Percentiles rank a stretch among this genome's conserved stretches.
phyloP scores from a whole-genome alignment of 2,797 vertebrate species.

The Hoplostethus atlanticus region DNA sequence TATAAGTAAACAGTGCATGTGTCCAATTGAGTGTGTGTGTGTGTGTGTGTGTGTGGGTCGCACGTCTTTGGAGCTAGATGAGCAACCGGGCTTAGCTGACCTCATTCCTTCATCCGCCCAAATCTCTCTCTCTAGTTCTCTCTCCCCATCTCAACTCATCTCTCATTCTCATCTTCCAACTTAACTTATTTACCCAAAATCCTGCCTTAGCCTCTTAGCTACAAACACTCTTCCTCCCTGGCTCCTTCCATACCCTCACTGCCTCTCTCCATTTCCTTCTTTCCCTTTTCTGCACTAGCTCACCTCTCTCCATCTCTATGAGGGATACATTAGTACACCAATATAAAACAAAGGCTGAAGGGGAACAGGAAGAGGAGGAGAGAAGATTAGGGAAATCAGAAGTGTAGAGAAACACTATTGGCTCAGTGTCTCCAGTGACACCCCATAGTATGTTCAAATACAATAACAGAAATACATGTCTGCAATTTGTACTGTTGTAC shows the following conservation, averaged over 20 bases:
- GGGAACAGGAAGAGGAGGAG: background rate
- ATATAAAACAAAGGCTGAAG: background rate
- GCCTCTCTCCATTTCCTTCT: background rate
- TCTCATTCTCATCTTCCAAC: conserved; percentile 59
- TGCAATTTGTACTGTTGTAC: too few species aligned
- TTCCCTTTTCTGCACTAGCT: background rate
- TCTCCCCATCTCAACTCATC: conserved; percentile 48
- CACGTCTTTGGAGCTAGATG: conserved; percentile 48
- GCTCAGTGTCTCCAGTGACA: background rate
- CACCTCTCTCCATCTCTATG: background rate
- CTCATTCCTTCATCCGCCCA: conserved; percentile 69
- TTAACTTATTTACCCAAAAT: conserved; percentile 68
- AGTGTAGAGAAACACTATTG: background rate
- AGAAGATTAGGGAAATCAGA: conserved; percentile 1
- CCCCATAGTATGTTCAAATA: too few species aligned
- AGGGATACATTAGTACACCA: background rate
- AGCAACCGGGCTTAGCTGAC: conserved; percentile 62
- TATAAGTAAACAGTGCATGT: conserved; percentile 12
- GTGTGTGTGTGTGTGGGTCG: conserved; percentile 12
- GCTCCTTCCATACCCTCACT: background rate
- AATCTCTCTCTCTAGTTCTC: conserved; percentile 57
- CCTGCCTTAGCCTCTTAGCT: conserved; percentile 55
- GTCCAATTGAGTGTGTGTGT: conserved; percentile 1
- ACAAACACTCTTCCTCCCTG: conserved; percentile 24
- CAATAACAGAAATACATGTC: too few species aligned